These are phyloP conservation scores for Melinaea marsaeus DNA, from an alignment of 2,888 invertebrate genomes.

Conservation along the genomic window DNA sequence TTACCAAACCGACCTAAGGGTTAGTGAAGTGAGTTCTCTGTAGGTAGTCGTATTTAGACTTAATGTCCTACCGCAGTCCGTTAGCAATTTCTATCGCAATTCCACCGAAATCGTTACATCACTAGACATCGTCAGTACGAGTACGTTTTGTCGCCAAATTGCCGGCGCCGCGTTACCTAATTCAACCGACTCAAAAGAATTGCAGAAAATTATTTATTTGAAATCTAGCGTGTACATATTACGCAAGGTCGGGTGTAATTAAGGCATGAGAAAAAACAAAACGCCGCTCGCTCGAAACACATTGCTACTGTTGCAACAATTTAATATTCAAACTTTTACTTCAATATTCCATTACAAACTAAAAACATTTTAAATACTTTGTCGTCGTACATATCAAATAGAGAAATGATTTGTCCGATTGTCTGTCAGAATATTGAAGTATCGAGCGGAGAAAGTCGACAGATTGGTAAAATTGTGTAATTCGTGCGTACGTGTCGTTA, in stretches of 20 bases:
- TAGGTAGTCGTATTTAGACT: constrained; percentile 10
- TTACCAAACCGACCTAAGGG: constrained; percentile 16
- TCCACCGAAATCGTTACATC: constrained; percentile 66
- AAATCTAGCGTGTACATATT: constrained; percentile 1
- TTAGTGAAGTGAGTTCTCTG: constrained; percentile 6
- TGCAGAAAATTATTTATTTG: constrained; percentile 7
- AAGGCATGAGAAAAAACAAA: constrained; percentile 1
- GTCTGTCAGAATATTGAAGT: background rate
- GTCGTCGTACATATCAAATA: background rate
- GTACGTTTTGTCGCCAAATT: constrained; percentile 40
- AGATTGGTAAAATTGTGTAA: constrained; percentile 26
- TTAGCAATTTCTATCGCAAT: constrained; percentile 61
- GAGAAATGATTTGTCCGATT: background rate
- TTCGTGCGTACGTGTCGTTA: constrained; percentile 18
- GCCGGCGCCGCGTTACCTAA: constrained; percentile 55
- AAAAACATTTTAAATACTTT: background rate
- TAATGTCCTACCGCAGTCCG: constrained; percentile 51
- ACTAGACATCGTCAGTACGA: constrained; percentile 44
- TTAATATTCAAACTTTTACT: background rate
- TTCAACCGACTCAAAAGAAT: constrained; percentile 36
- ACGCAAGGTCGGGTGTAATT: background rate
- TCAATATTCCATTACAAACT: background rate
- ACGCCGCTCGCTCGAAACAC: background rate
- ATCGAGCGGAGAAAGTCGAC: constrained; percentile 24
- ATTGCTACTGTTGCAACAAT: background rate